Evolutionary conservation across 2,888 invertebrate genomes (phyloP).

Genomic region (Tipula lateralis): DNA sequence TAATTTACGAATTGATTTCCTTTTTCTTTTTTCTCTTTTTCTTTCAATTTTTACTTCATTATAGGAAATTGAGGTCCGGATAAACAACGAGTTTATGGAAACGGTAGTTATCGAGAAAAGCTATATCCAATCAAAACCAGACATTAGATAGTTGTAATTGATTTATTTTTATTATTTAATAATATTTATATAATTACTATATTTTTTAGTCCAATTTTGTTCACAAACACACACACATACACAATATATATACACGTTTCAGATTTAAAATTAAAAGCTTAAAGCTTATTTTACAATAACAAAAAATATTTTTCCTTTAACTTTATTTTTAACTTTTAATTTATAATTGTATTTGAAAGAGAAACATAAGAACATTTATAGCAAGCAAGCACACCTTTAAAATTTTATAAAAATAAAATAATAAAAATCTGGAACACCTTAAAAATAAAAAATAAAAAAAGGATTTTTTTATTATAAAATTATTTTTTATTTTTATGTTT

Average conservation of each 20-base stretch:
- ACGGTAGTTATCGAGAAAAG: slow-evolving; percentile 19
- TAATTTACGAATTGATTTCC: slow-evolving; percentile 24
- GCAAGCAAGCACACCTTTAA: background rate
- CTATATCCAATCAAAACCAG: background rate
- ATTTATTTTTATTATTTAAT: background rate
- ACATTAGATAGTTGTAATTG: background rate
- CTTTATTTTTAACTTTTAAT: background rate
- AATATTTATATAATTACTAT: background rate
- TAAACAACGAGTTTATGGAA: slow-evolving; percentile 19
- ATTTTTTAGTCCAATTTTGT: background rate
- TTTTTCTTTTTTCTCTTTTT: slow-evolving; percentile 12
- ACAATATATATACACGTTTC: background rate
- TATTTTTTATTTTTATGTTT: background rate
- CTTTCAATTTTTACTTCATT: background rate
- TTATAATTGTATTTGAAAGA: background rate
- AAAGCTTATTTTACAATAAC: background rate
- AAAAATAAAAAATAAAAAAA: background rate
- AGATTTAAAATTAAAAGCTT: background rate
- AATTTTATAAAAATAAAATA: background rate
- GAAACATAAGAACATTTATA: background rate
- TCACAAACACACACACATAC: background rate
- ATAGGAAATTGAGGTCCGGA: slow-evolving; percentile 13
- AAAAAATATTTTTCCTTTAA: background rate
- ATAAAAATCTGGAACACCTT: slow-evolving; percentile 27
- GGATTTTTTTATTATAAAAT: background rate